These are phyloP conservation scores for Bedellia somnulentella DNA, from an alignment of 2,888 invertebrate species.

Conservation along the genomic window DNA sequence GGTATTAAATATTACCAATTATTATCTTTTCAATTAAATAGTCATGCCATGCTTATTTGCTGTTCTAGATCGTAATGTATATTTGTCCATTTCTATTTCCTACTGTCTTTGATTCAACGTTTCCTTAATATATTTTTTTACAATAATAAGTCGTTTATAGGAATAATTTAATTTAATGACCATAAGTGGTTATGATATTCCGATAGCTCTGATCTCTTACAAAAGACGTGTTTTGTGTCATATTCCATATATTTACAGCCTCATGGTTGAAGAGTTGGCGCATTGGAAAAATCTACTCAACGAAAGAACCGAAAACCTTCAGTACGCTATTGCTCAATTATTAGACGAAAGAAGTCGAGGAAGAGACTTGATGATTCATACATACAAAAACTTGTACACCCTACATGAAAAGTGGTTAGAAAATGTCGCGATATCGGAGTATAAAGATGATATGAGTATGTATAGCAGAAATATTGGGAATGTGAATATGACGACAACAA, in stretches of 20 bases:
- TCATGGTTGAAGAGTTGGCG: slow-evolving; percentile 91
- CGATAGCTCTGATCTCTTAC: too few species aligned
- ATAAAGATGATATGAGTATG: slow-evolving; percentile 28
- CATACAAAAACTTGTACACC: slow-evolving; percentile 62
- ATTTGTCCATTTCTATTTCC: too few species aligned
- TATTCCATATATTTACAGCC: slow-evolving; percentile 55
- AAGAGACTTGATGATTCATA: slow-evolving; percentile 64
- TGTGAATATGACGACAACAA: slow-evolving; percentile 44
- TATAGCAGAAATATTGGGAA: slow-evolving; percentile 49
- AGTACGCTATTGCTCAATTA: slow-evolving; percentile 68
- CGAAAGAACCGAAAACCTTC: slow-evolving; percentile 69
- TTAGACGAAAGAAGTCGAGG: slow-evolving; percentile 70
- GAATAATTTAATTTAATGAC: too few species aligned
- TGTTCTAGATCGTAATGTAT: too few species aligned
- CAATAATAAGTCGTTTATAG: too few species aligned
- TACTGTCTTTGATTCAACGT: too few species aligned
- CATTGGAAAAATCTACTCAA: slow-evolving; percentile 80
- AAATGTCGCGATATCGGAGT: slow-evolving; percentile 43
- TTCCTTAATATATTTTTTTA: too few species aligned
- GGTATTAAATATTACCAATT: too few species aligned
- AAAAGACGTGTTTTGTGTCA: too few species aligned
- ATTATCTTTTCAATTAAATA: too few species aligned
- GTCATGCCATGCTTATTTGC: too few species aligned
- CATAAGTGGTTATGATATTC: too few species aligned
- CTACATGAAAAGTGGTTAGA: slow-evolving; percentile 50